Percentiles rank a stretch among this genome's conserved stretches.
These are phyloP conservation scores for Orthonevra nobilis DNA, from an alignment of 2,888 invertebrate species.

Conservation along the genomic window DNA sequence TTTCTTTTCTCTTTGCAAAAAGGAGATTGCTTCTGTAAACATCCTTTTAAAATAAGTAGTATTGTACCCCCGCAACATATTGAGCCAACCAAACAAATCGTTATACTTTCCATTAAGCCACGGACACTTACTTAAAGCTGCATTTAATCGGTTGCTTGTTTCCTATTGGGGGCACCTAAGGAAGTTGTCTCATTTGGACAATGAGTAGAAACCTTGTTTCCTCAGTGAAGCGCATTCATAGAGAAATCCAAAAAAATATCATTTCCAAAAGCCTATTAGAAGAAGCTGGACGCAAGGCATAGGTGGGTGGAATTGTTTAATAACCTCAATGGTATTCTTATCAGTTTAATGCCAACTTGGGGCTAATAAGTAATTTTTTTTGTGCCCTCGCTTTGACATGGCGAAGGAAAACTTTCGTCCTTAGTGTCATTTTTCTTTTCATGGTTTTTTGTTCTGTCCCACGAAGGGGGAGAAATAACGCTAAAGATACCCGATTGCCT, in stretches of 20 bases:
- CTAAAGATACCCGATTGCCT: background rate
- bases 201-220: too few species aligned
- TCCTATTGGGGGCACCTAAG: too few species aligned
- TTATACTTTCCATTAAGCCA: too few species aligned
- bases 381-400: slow-evolving; percentile 6
- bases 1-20: too few species aligned
- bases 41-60: too few species aligned
- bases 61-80: too few species aligned
- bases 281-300: background rate
- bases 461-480: background rate
- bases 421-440: slow-evolving; percentile 47
- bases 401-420: slow-evolving; percentile 31
- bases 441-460: slow-evolving; percentile 20
- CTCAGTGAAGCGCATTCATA: too few species aligned
- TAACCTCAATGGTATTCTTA: slow-evolving; percentile 67
- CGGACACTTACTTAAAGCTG: too few species aligned
- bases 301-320: slow-evolving; percentile 52
- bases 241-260: slow-evolving; percentile 48
- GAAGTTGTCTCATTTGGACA: too few species aligned
- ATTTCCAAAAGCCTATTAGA: slow-evolving; percentile 50
- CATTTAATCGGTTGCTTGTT: too few species aligned
- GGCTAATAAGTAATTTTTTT: slow-evolving; percentile 60
- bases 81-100: too few species aligned
- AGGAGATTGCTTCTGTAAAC: too few species aligned
- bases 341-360: slow-evolving; percentile 68